These are phyloP conservation scores for Ooceraea biroi DNA, from an alignment of 1,140 invertebrate genomes.

Conservation along the genomic window DNA sequence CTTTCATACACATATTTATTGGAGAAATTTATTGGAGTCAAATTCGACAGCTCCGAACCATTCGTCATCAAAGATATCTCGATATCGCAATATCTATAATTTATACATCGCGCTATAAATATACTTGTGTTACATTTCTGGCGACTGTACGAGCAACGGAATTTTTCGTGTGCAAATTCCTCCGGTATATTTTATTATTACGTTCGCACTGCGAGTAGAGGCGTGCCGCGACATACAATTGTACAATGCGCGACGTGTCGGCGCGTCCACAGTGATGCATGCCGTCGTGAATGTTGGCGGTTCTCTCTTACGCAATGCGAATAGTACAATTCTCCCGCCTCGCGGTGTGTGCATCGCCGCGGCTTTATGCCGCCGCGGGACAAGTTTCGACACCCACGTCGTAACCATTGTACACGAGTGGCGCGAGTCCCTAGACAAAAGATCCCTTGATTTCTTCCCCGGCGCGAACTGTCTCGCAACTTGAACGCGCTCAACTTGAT, in stretches of 20 bases:
- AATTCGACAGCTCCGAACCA: no score
- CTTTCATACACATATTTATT: no score
- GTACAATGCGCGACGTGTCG: background rate
- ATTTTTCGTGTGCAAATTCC: constrained; percentile 37
- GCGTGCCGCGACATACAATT: constrained; percentile 2
- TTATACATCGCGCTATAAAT: no score
- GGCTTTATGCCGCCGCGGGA: background rate
- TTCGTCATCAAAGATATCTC: no score
- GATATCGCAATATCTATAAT: no score
- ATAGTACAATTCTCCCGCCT: constrained; percentile 25
- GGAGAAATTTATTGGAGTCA: no score
- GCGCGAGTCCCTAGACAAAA: constrained; percentile 36
- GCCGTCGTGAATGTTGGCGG: constrained; percentile 21
- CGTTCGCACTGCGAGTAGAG: no score
- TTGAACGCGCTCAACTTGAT: background rate
- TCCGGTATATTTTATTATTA: no score
- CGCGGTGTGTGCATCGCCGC: background rate
- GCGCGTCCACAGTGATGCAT: background rate
- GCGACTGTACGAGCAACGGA: background rate
- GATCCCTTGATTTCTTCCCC: constrained; percentile 15
- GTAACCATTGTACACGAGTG: constrained; percentile 15
- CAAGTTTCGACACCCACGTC: constrained; percentile 45
- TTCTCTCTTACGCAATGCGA: constrained; percentile 30
- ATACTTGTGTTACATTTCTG: no score
- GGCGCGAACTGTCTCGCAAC: background rate